Conservation (phyloP, 2,888 invertebrate species). For the Cryptus viduatorius region DNA sequence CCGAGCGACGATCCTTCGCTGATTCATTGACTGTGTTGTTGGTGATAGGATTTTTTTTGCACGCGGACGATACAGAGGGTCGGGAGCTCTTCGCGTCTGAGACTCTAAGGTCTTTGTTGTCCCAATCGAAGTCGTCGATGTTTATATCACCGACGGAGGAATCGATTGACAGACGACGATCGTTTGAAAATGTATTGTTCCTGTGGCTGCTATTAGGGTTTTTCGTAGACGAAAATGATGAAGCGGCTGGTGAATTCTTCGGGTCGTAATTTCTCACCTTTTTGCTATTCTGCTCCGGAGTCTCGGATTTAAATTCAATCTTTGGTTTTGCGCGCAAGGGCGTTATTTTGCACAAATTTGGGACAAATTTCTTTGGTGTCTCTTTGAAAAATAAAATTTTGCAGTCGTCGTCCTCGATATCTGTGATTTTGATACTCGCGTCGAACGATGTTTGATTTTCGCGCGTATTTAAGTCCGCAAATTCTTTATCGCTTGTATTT, state of each 20-base stretch:
- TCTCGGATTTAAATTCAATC: neutral
- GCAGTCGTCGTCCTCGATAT: slow-evolving; percentile 9
- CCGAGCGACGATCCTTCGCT: neutral
- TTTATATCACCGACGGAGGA: slow-evolving; percentile 10
- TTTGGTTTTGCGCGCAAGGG: neutral
- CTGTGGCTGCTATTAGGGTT: neutral
- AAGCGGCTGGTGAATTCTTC: neutral
- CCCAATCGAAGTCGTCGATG: slow-evolving; percentile 9
- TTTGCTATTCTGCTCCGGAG: neutral
- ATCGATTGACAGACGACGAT: neutral
- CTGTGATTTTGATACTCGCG: neutral
- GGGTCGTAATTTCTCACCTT: neutral
- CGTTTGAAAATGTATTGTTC: neutral
- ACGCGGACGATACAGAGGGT: neutral
- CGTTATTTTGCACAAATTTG: neutral
- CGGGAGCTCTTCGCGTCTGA: neutral
- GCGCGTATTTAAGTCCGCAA: neutral
- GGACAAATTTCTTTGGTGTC: neutral
- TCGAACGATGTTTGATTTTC: slow-evolving; percentile 13
- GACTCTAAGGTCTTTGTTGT: neutral
- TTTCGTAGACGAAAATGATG: neutral
- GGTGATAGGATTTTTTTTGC: neutral
- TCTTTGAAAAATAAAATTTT: neutral
- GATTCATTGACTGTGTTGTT: neutral
- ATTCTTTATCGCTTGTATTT: no score